Evolutionary conservation across 2,797 vertebrate species (phyloP).

Genomic region (Lerista edwardsae): DNA sequence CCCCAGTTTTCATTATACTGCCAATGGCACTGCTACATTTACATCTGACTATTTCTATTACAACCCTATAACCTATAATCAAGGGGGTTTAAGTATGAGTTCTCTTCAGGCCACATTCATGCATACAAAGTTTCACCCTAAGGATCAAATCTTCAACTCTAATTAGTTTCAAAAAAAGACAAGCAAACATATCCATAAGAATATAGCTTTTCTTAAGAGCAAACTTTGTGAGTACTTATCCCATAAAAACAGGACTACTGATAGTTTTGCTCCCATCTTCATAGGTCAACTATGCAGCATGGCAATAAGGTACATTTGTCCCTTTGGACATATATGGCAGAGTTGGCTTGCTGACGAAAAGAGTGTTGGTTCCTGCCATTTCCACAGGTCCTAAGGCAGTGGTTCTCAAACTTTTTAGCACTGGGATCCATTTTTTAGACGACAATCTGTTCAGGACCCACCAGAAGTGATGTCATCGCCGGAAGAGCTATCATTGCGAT

Average conservation of each 20-base stretch:
- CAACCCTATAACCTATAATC: conserved; percentile 31
- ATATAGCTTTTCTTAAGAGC: conserved; percentile 14
- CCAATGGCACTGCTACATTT: conserved; percentile 43
- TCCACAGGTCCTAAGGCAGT: background rate
- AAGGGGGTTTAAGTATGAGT: conserved; percentile 16
- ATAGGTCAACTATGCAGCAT: background rate
- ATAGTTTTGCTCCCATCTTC: background rate
- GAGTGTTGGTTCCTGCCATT: background rate
- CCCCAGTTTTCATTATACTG: conserved; percentile 40
- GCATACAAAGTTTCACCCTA: conserved; percentile 12
- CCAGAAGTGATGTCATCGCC: too few species aligned
- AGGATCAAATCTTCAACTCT: background rate
- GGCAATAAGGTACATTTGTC: background rate
- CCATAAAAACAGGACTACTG: background rate
- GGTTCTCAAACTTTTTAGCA: too few species aligned
- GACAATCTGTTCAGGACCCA: too few species aligned
- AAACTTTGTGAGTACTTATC: background rate
- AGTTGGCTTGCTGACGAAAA: background rate
- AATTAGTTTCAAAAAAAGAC: background rate
- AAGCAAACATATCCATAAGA: conserved; percentile 1
- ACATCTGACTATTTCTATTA: conserved; percentile 51
- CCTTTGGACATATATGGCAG: background rate
- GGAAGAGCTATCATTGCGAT: too few species aligned
- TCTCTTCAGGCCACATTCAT: conserved; percentile 43
- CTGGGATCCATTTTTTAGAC: too few species aligned